phyloP scores from a whole-genome alignment of 2,797 vertebrate genomes.

The Erethizon dorsatum region DNA sequence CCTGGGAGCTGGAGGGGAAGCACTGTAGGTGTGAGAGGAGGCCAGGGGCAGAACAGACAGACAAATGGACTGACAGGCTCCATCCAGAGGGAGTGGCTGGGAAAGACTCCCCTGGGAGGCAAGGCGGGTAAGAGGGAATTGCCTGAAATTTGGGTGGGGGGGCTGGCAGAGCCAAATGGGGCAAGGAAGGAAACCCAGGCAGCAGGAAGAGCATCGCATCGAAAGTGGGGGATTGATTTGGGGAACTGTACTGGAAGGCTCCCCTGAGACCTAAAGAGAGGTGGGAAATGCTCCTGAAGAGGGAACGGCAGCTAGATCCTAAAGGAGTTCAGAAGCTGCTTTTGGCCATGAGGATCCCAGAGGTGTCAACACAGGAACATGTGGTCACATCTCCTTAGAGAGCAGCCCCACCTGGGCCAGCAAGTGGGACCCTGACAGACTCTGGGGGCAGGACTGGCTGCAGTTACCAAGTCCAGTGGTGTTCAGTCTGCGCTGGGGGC shows the following conservation, averaged over 20 bases:
- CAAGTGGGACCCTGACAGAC: not conserved
- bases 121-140: not conserved
- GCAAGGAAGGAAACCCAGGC: not conserved
- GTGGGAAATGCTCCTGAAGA: not conserved
- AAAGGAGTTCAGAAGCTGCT: not conserved
- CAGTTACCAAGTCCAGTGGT: no score
- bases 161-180: not conserved
- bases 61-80: not conserved
- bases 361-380: not conserved
- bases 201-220: not conserved
- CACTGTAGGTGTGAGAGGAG: not conserved
- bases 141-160: not conserved
- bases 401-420: not conserved
- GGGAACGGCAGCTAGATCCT: not conserved
- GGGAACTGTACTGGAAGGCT: not conserved
- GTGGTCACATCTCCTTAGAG: not conserved
- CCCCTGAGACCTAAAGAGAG: not conserved
- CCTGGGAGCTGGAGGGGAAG: not conserved
- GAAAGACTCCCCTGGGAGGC: not conserved
- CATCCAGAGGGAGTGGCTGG: not conserved
- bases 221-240: not conserved
- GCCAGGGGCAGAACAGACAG: not conserved
- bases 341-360: not conserved
- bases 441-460: not conserved
- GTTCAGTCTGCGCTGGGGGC: not conserved